Percentiles rank a stretch among this genome's conserved stretches.
Evolutionary conservation across 2,113 vertebrate species (phyloP).

Genomic region (Steatornis caripensis): DNA sequence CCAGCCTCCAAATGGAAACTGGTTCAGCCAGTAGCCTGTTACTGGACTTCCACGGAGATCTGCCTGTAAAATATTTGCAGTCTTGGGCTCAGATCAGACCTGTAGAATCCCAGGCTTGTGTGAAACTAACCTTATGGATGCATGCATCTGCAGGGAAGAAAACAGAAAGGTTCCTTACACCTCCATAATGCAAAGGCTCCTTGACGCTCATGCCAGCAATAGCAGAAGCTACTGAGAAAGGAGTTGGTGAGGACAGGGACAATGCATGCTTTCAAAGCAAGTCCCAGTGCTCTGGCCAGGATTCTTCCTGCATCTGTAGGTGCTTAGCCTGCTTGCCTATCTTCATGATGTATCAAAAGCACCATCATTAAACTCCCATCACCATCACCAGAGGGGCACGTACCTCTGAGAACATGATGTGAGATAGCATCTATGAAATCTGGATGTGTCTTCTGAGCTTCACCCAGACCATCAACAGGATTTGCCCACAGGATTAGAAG

Average conservation of each 20-base stretch:
- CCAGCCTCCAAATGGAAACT: background rate
- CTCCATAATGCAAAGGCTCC: background rate
- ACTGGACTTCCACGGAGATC: background rate
- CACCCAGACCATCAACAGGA: background rate
- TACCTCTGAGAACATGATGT: background rate
- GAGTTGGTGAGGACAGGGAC: background rate
- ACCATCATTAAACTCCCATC: background rate
- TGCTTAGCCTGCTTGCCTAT: background rate
- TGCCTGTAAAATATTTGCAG: constrained; percentile 19
- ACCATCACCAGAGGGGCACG: background rate
- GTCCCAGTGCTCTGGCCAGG: background rate
- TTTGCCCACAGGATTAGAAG: background rate
- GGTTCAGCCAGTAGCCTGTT: background rate
- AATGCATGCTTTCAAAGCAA: background rate
- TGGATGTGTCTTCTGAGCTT: background rate
- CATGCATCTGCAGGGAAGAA: background rate
- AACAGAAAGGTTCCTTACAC: background rate
- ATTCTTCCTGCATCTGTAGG: background rate
- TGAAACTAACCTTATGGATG: background rate
- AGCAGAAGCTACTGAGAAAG: background rate
- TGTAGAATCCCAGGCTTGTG: background rate
- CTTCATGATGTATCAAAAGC: background rate
- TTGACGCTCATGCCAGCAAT: background rate
- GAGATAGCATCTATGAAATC: background rate
- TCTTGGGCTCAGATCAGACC: constrained; percentile 4